Percentiles rank a stretch among this genome's conserved stretches.
Evolutionary conservation across 2,888 invertebrate genomes (phyloP).

Genomic region (Apocheima hispidaria): DNA sequence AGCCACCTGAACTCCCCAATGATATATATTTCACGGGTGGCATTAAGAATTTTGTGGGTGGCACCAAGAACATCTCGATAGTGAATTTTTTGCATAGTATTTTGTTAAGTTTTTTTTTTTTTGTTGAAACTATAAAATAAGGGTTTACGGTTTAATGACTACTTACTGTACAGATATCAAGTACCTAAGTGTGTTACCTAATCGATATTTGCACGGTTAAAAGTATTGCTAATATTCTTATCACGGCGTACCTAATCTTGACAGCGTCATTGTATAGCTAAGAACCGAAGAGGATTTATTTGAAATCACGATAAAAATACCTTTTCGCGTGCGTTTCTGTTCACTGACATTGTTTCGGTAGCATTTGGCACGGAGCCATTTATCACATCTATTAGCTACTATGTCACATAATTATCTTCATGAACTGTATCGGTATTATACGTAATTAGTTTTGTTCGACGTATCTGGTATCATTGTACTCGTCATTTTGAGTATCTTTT

Average conservation of each 20-base stretch:
- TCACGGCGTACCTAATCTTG: conserved; percentile 6
- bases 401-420: background rate
- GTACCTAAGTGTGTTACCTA: no score
- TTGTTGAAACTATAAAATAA: no score
- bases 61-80: no score
- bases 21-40: no score
- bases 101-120: no score
- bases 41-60: no score
- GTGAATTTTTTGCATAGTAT: no score
- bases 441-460: background rate
- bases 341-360: conserved; percentile 29
- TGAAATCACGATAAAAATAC: conserved; percentile 28
- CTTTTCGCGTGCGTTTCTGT: conserved; percentile 19
- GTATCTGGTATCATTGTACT: no score
- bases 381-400: background rate
- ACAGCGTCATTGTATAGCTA: background rate
- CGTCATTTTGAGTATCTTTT: no score
- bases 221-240: background rate
- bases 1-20: no score
- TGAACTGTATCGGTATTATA: background rate
- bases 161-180: no score
- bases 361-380: conserved; percentile 32
- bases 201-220: background rate
- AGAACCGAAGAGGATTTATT: background rate
- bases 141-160: no score